These are phyloP conservation scores for Halesus radiatus DNA, from an alignment of 1,140 invertebrate species.

Conservation along the genomic window DNA sequence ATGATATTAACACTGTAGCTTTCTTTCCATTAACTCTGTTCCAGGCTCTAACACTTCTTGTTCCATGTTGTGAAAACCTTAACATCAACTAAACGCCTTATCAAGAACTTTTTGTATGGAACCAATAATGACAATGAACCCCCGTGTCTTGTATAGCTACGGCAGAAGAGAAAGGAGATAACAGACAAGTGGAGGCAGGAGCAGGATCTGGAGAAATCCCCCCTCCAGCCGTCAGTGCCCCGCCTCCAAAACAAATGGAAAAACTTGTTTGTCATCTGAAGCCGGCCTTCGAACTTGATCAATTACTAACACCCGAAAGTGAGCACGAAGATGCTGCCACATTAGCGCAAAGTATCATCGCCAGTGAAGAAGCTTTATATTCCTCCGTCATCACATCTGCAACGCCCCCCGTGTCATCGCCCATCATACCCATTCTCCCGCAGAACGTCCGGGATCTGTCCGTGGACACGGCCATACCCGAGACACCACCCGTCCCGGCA, in stretches of 20 bases:
- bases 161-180: slow-evolving; percentile 64
- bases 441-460: slow-evolving; percentile 58
- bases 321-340: slow-evolving; percentile 68
- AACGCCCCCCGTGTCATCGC: slow-evolving; percentile 58
- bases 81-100: slow-evolving; percentile 65
- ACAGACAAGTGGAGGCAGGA: slow-evolving; percentile 63
- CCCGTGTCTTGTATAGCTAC: slow-evolving; percentile 69
- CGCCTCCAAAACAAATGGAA: slow-evolving; percentile 54
- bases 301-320: slow-evolving; percentile 66
- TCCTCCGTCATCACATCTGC: slow-evolving; percentile 62
- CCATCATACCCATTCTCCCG: slow-evolving; percentile 54
- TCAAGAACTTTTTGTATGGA: slow-evolving; percentile 53
- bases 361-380: slow-evolving; percentile 62
- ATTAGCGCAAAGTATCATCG: slow-evolving; percentile 67
- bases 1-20: slow-evolving; percentile 54
- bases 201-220: slow-evolving; percentile 51
- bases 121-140: slow-evolving; percentile 62
- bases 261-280: slow-evolving; percentile 55
- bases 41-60: slow-evolving; percentile 72
- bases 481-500: slow-evolving; percentile 61
- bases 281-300: slow-evolving; percentile 47
- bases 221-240: slow-evolving; percentile 53
- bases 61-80: slow-evolving; percentile 70
- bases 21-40: slow-evolving; percentile 71
- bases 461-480: slow-evolving; percentile 62